Base-by-base conservation (phyloP, 2,797 vertebrate species). In the Hyperoplus lanceolatus region DNA sequence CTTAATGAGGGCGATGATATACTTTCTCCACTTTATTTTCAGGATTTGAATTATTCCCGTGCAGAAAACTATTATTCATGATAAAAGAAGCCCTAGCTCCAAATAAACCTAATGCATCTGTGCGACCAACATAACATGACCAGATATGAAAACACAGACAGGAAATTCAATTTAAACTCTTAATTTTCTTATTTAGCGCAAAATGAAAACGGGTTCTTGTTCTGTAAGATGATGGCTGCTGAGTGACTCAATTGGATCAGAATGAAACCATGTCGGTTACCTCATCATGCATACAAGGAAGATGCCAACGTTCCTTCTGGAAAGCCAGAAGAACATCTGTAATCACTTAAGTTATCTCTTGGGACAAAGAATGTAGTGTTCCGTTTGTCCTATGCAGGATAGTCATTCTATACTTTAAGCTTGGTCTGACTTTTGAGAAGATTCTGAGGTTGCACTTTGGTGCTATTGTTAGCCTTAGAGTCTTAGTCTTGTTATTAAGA, bases 1-100 rank as follows among this genome's bases (percentile, higher is more conserved):
- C 87, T 90, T 94, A 94, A 93, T 92, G 90, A 93, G 90, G 83
- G 86, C 87, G 86, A 72, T 92, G 92, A 92, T 92, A 90, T 90
- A 93, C 88, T 87, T 87, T 84, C 16, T 61, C 86, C 77, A 84
- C 81, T 87, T 87, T 91, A 93, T 88, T 91, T 91, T 87, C 79
- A 92, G 83, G 80, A 82, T 64, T 81, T 85, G 79, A 83, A 90
- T 79, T 84, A 63, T 76, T 79, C 84, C 85, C 73, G 78, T 71
- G 67, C 65, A 80, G 70, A 83, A 86, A 82, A 77, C 76, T 65
- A 86, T 92, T 91, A 90, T 83, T 93, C 89, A 90, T 64, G 50
- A 69, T 89, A 89, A 80, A 90, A 90, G 67, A 91, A 87, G 79
- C 63, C 61, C 49, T 55, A 45, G 59, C 73, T 75, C 50, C 69